Evolutionary conservation across 2,797 vertebrate genomes (phyloP), one percentile per base, ranked within the genome.

Genomic region (Silurus lanzhouensis): DNA sequence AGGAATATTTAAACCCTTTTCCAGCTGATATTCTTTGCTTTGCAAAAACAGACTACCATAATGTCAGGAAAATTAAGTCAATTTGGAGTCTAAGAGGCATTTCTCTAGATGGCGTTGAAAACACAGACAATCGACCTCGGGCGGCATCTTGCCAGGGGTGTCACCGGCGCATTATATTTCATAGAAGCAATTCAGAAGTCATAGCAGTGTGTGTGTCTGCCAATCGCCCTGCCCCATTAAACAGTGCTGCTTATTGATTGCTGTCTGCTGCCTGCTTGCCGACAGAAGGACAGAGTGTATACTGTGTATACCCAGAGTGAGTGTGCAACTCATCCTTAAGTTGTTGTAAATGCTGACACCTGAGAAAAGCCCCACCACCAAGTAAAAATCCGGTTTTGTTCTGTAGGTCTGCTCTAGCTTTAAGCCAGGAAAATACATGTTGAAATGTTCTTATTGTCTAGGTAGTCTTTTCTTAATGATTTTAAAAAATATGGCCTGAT

Each of bases 181-280:
- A 74, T 55, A 74, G 14, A 55, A 74, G 20, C 20, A 20, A 4
- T 14, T 44, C 67, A 70, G 31, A 22, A 22, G 38, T 71, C 68
- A 71, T 71, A 9, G 38, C 44, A n/a, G 44, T 48, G 70, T 72
- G 44, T 72, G 38, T 72, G 20, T 72, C 70, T 72, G 44, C 70
- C 70, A 72, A 14, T 72, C 10, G 10, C 22, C 44, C 10, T 72
- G 70, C 70, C 44, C 44, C 44, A 72, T 48, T 72, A 72, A n/a
- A n/a, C 70, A 72, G n/a, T 44, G 31, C 3, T 31, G 6, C 14
- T 38, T 70, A 70, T 44, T 70, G 67, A 68, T 44, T 44, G 67
- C 67, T 70, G 17, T 48, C 10, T 48, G 44, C 44, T 72, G 70
- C 44, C 44, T 72, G 46, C 44, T 22, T n/a, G 5, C 20, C 44